phyloP scores from a whole-genome alignment of 2,888 invertebrate species.

The Leucozona laternaria region DNA sequence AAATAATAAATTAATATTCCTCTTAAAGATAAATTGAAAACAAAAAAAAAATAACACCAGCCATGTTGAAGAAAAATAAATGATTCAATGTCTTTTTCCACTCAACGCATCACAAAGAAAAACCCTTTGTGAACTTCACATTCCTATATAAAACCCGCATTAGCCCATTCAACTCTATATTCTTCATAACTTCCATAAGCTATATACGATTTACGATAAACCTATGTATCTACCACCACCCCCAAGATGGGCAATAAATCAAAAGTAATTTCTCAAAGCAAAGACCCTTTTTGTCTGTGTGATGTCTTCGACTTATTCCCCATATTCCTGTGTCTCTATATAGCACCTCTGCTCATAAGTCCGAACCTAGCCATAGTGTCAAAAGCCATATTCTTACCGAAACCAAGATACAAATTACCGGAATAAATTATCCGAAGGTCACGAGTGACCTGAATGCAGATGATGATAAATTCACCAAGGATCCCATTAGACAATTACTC shows the following conservation, averaged over 20 bases:
- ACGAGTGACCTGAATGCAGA: conserved; percentile 73
- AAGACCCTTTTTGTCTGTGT: conserved; percentile 36
- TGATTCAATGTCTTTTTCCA: conserved; percentile 15
- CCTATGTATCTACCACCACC: no score
- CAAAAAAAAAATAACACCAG: not conserved
- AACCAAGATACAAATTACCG: conserved; percentile 63
- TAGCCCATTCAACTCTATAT: conserved; percentile 10
- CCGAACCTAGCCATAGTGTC: conserved; percentile 46
- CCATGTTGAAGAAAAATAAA: not conserved
- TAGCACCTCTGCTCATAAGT: conserved; percentile 4
- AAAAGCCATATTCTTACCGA: conserved; percentile 58
- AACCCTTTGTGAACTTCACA: conserved; percentile 54
- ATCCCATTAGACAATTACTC: conserved; percentile 76
- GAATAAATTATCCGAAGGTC: conserved; percentile 72
- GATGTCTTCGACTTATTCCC: conserved; percentile 16
- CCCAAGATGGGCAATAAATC: conserved; percentile 56
- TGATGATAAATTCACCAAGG: conserved; percentile 72
- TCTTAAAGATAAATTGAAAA: not conserved
- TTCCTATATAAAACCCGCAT: not conserved
- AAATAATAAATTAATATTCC: not conserved
- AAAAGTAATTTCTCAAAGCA: conserved; percentile 49
- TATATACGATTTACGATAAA: no score
- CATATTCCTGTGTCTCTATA: not conserved
- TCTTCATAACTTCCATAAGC: conserved; percentile 30
- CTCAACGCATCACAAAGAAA: not conserved